A percentile compares a stretch with the other conserved stretches of the same genome.
Conservation (phyloP, 2,113 vertebrate genomes). For the Aspidoscelis tigris region DNA sequence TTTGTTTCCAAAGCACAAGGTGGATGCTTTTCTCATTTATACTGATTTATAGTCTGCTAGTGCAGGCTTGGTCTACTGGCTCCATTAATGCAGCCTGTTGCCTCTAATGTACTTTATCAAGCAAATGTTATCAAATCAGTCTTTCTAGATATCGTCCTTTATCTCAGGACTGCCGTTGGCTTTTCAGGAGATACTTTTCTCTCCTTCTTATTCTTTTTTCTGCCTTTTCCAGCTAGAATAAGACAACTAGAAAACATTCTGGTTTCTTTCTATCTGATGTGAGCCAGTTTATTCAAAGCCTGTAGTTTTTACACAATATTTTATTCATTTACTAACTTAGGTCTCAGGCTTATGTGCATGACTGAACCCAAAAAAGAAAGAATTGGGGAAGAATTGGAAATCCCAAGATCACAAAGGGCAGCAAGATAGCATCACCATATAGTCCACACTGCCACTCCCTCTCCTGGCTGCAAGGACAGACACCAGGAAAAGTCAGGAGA, state of each 20-base stretch:
- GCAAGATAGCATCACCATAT: no score
- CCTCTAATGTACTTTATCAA: constrained; percentile 62
- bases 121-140: constrained; percentile 57
- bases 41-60: constrained; percentile 53
- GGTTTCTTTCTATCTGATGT: constrained; percentile 66
- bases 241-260: constrained; percentile 65
- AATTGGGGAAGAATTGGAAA: no score
- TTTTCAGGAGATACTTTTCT: constrained; percentile 55
- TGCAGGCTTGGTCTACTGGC: constrained; percentile 41
- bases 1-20: background rate
- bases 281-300: constrained; percentile 57
- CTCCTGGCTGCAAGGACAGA: no score
- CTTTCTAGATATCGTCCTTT: constrained; percentile 31
- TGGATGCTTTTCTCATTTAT: constrained; percentile 36
- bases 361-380: no score
- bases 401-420: no score
- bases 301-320: constrained; percentile 28
- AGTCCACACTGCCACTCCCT: no score
- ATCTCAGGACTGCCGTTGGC: constrained; percentile 57
- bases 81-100: constrained; percentile 18
- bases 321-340: no score
- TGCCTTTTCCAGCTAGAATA: constrained; percentile 63
- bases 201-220: constrained; percentile 50
- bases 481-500: no score
- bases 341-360: no score